phyloP scores from a whole-genome alignment of 1,140 invertebrate genomes.

The Neodiprion pinetum region DNA sequence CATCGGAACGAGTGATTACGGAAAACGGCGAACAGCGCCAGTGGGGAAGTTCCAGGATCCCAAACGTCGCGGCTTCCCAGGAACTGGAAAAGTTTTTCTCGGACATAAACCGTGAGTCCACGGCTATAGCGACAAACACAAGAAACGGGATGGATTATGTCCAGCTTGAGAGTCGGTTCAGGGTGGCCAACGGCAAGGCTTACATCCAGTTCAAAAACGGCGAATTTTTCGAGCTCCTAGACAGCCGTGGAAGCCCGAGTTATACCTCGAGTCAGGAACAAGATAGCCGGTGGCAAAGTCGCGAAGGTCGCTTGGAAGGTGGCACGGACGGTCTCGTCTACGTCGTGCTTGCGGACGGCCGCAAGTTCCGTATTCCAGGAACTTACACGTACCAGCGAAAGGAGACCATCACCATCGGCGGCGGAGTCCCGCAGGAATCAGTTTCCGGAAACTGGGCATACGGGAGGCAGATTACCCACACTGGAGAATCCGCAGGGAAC shows the following conservation, averaged over 20 bases:
- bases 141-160: constrained; percentile 42
- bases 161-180: constrained; percentile 42
- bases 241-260: constrained; percentile 37
- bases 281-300: constrained; percentile 30
- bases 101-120: constrained; percentile 35
- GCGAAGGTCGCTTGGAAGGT: constrained; percentile 45
- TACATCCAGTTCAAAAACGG: constrained; percentile 51
- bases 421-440: constrained; percentile 17
- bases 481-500: not conserved
- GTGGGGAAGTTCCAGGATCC: constrained; percentile 25
- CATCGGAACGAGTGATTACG: not conserved
- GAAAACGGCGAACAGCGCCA: not conserved
- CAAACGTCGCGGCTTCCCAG: constrained; percentile 40
- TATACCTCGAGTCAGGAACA: constrained; percentile 22
- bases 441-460: not conserved
- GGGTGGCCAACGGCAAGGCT: constrained; percentile 38
- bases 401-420: constrained; percentile 33
- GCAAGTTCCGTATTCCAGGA: constrained; percentile 45
- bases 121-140: constrained; percentile 33
- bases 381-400: constrained; percentile 43
- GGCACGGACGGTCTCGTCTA: constrained; percentile 38
- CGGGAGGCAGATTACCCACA: not conserved
- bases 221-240: constrained; percentile 43
- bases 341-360: constrained; percentile 44
- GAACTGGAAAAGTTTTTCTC: constrained; percentile 43